phyloP scores from a whole-genome alignment of 2,797 vertebrate species.

The Hippoglossus hippoglossus region DNA sequence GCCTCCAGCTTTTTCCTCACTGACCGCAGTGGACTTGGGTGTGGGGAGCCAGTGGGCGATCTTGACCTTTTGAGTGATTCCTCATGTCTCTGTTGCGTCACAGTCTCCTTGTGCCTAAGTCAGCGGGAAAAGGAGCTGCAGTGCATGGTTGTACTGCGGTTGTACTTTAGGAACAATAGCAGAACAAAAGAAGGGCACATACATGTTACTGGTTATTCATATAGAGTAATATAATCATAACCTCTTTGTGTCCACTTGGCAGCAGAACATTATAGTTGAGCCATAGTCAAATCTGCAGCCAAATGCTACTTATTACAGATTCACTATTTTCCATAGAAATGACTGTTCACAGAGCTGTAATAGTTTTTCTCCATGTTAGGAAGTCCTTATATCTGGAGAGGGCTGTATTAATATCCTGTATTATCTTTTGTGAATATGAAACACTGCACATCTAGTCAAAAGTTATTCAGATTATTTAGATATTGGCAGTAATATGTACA shows the following conservation, averaged over 20 bases:
- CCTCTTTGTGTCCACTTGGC: not conserved
- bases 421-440: constrained; percentile 12
- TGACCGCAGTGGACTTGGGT: not conserved
- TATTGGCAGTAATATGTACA: not conserved
- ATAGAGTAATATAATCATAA: not conserved
- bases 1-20: not conserved
- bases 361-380: not conserved
- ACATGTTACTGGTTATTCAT: not conserved
- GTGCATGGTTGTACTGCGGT: not conserved
- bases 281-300: constrained; percentile 3
- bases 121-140: not conserved
- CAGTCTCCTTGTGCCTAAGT: not conserved
- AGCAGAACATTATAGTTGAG: not conserved
- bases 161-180: not conserved
- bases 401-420: constrained; percentile 16
- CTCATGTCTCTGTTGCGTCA: not conserved
- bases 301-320: not conserved
- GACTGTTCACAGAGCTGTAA: constrained; percentile 9
- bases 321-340: constrained; percentile 3
- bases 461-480: not conserved
- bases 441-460: not conserved
- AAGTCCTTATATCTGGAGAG: constrained; percentile 2
- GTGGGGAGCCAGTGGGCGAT: constrained; percentile 6
- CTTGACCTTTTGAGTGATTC: constrained; percentile 2
- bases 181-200: too few species aligned